Conservation (phyloP, 1,140 invertebrate species). For the Drosophila repleta region DNA sequence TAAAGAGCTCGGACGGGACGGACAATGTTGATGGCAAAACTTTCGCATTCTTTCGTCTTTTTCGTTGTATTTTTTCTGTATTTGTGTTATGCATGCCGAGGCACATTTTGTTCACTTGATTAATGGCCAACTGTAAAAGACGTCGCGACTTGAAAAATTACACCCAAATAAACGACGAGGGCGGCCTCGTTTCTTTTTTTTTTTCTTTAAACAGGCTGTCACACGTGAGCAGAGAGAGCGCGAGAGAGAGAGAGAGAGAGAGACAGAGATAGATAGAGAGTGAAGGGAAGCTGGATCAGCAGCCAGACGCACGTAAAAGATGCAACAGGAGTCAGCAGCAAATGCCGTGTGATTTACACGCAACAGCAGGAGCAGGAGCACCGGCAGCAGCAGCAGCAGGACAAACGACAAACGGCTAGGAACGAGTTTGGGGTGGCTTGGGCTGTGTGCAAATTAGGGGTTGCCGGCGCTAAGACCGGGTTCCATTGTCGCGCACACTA, state of each 20-base stretch:
- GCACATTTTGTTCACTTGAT: slow-evolving; percentile 73
- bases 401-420: background rate
- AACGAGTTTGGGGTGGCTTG: slow-evolving; percentile 4
- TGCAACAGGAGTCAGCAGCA: slow-evolving; percentile 73
- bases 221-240: slow-evolving; percentile 45
- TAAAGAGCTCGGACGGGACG: slow-evolving; percentile 11
- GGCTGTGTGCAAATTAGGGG: slow-evolving; percentile 71
- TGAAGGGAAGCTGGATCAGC: slow-evolving; percentile 35
- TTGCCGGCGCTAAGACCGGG: slow-evolving; percentile 34
- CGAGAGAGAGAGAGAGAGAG: background rate
- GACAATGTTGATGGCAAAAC: slow-evolving; percentile 25
- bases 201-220: slow-evolving; percentile 69
- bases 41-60: slow-evolving; percentile 21
- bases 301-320: slow-evolving; percentile 69
- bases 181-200: slow-evolving; percentile 26
- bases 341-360: slow-evolving; percentile 80
- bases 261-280: background rate
- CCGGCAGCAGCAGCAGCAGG: background rate
- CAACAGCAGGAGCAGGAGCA: slow-evolving; percentile 32
- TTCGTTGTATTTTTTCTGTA: slow-evolving; percentile 22
- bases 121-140: slow-evolving; percentile 72
- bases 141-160: slow-evolving; percentile 81
- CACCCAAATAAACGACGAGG: slow-evolving; percentile 69
- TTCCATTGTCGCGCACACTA: slow-evolving; percentile 46
- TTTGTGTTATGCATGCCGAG: slow-evolving; percentile 52